Conservation (phyloP, 2,888 invertebrate species). For the Halocaridina rubra region DNA sequence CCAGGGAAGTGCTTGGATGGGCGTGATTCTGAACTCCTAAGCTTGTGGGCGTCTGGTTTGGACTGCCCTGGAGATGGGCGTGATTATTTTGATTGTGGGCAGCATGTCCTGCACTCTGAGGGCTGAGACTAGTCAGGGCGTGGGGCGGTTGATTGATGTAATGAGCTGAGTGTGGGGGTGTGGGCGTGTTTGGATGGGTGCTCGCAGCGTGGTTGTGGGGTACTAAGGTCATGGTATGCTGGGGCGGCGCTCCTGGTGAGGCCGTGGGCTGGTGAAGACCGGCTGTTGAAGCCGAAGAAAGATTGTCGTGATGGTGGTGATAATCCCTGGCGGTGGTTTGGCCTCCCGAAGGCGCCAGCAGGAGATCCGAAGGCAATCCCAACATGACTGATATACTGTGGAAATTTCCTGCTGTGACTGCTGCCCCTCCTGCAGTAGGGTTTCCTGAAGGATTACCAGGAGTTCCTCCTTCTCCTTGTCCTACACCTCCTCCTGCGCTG, state of each 20-base stretch:
- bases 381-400: conserved; percentile 66
- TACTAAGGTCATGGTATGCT: conserved; percentile 1
- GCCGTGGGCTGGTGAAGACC: not conserved
- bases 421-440: not conserved
- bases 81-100: conserved; percentile 15
- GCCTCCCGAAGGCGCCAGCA: conserved; percentile 36
- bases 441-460: not conserved
- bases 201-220: conserved; percentile 3
- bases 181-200: conserved; percentile 29
- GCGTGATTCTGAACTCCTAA: conserved; percentile 1
- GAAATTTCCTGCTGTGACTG: conserved; percentile 38
- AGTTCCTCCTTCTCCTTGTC: not conserved
- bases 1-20: conserved; percentile 30
- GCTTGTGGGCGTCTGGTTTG: not conserved
- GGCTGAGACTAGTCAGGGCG: conserved; percentile 7
- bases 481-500: not conserved
- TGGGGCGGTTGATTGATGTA: conserved; percentile 18
- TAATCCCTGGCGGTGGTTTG: not conserved
- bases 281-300: not conserved
- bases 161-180: conserved; percentile 26
- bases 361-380: conserved; percentile 62
- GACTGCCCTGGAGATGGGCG: conserved; percentile 6
- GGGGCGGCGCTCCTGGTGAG: not conserved
- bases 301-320: too few species aligned
- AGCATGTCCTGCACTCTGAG: conserved; percentile 3